These are phyloP conservation scores for Idaea aversata DNA, from an alignment of 2,888 invertebrate genomes.

Conservation along the genomic window DNA sequence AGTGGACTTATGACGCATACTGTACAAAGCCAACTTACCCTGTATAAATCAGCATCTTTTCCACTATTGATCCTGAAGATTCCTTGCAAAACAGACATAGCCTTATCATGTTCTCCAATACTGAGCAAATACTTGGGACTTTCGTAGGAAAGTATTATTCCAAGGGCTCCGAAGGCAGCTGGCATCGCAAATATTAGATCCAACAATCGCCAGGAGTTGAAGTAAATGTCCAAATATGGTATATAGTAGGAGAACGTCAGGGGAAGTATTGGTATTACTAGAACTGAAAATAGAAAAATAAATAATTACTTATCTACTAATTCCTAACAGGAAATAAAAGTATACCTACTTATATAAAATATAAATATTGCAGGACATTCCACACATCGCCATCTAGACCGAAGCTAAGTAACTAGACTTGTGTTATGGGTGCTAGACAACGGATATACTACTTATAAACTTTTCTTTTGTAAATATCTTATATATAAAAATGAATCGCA, in stretches of 20 bases:
- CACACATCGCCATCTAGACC: too few relatives aligned
- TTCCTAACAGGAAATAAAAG: not conserved
- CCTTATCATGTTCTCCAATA: conserved; percentile 77
- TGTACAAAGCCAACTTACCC: conserved; percentile 37
- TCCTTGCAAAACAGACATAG: conserved; percentile 64
- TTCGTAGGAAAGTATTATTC: conserved; percentile 82
- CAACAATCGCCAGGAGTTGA: conserved; percentile 88
- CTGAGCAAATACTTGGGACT: conserved; percentile 87
- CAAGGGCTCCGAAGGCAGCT: conserved; percentile 79
- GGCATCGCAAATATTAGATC: conserved; percentile 82
- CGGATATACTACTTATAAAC: too few relatives aligned
- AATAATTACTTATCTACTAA: not conserved
- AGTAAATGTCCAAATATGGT: conserved; percentile 70
- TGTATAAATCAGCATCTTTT: conserved; percentile 44
- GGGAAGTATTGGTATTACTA: conserved; percentile 84
- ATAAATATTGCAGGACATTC: too few relatives aligned
- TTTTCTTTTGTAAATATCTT: too few relatives aligned
- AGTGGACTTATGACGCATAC: too few relatives aligned
- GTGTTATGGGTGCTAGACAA: too few relatives aligned
- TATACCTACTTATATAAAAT: too few relatives aligned
- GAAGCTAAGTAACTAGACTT: too few relatives aligned
- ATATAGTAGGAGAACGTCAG: conserved; percentile 66
- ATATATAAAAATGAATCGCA: too few relatives aligned
- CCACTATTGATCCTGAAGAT: conserved; percentile 58
- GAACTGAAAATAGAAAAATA: conserved; percentile 59